These are phyloP conservation scores for Flexamia atlantica DNA, from an alignment of 2,888 invertebrate species.

Conservation along the genomic window DNA sequence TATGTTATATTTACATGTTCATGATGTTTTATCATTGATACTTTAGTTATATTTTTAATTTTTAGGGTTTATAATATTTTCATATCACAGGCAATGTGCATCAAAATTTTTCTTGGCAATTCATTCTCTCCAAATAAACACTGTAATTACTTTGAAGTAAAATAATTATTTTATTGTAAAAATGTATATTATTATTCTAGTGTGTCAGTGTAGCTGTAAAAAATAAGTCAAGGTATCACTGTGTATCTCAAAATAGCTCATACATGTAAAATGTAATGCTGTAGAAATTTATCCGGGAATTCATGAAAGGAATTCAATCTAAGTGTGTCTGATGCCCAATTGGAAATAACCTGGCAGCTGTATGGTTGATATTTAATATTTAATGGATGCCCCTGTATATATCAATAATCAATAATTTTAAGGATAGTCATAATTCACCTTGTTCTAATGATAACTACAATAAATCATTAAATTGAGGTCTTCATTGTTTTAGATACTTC, in stretches of 20 bases:
- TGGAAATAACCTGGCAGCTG: not conserved
- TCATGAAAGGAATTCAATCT: not conserved
- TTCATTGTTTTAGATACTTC: not conserved
- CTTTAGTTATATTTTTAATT: too few relatives aligned
- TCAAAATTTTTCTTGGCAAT: too few relatives aligned
- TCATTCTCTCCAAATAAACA: too few relatives aligned
- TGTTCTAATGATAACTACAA: not conserved
- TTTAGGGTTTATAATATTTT: too few relatives aligned
- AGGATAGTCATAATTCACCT: not conserved
- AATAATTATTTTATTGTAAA: not conserved
- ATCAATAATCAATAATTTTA: not conserved
- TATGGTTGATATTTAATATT: not conserved
- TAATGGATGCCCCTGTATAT: conserved; percentile 19
- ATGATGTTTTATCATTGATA: too few relatives aligned
- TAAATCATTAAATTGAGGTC: not conserved
- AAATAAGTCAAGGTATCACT: not conserved
- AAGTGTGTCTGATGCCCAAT: not conserved
- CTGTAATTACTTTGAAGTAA: too few relatives aligned
- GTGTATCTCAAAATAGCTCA: not conserved
- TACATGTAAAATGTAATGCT: not conserved
- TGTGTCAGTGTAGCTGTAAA: not conserved
- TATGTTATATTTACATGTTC: too few relatives aligned
- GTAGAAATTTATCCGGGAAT: not conserved
- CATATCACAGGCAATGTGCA: too few relatives aligned
- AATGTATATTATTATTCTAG: conserved; percentile 9